Conservation (phyloP, 2,113 vertebrate species). For the Loxodonta africana region DNA sequence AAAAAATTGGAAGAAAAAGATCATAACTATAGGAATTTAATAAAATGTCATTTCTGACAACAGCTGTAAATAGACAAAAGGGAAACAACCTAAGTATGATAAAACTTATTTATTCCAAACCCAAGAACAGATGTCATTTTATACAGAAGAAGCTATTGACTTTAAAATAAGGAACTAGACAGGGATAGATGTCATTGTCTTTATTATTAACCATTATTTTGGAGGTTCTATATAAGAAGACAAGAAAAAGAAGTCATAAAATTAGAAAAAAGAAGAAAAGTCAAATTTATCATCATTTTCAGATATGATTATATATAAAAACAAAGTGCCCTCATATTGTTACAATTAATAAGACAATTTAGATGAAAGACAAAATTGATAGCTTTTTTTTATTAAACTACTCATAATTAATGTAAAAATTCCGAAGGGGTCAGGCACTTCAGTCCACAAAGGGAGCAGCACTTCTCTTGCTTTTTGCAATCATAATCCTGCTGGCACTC, state of each 20-base stretch:
- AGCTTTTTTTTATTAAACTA: background rate
- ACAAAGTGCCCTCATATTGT: background rate
- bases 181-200: background rate
- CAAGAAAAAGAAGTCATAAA: background rate
- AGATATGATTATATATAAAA: background rate
- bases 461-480: slow-evolving; percentile 43
- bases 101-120: background rate
- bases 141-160: background rate
- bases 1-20: slow-evolving; percentile 41
- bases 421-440: background rate
- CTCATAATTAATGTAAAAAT: background rate
- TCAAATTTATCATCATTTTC: slow-evolving; percentile 10
- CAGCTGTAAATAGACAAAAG: background rate
- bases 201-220: slow-evolving; percentile 27
- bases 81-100: background rate
- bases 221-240: slow-evolving; percentile 9
- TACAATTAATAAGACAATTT: background rate
- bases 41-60: slow-evolving; percentile 34
- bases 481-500: slow-evolving; percentile 45
- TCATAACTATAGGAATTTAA: background rate
- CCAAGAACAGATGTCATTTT: slow-evolving; percentile 44
- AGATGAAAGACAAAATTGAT: background rate
- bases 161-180: slow-evolving; percentile 52
- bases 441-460: slow-evolving; percentile 73
- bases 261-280: background rate